Conservation (phyloP, 2,113 vertebrate genomes). For the Tragelaphus imberbis region DNA sequence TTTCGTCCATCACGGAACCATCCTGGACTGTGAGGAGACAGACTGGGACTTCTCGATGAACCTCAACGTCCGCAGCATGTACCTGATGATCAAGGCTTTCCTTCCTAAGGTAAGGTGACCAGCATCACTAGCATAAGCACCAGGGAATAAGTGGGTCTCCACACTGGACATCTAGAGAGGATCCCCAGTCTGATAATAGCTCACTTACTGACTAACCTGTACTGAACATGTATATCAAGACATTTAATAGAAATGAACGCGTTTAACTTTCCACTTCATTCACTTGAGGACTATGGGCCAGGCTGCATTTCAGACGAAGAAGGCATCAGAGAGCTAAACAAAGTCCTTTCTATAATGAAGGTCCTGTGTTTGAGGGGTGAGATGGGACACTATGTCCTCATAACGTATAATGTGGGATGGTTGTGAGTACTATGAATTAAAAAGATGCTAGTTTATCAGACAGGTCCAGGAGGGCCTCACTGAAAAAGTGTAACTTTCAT, state of each 20-base stretch:
- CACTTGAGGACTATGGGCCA: neutral
- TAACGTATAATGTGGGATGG: neutral
- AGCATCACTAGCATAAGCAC: neutral
- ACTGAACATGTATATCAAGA: neutral
- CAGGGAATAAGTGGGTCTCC: neutral
- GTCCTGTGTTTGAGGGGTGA: neutral
- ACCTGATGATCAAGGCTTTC: slow-evolving; percentile 92
- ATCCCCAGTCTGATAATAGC: neutral
- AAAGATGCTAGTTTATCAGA: neutral
- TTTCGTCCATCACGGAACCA: slow-evolving; percentile 93
- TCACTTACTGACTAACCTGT: no score
- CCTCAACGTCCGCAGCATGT: slow-evolving; percentile 94
- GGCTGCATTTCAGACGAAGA: neutral
- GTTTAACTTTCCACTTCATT: neutral
- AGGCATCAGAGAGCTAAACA: neutral
- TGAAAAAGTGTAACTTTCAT: neutral
- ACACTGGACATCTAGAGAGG: neutral
- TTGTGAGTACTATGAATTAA: neutral
- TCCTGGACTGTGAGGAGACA: slow-evolving; percentile 91
- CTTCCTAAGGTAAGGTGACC: slow-evolving; percentile 88
- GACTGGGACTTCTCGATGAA: slow-evolving; percentile 97
- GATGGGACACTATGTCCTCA: neutral
- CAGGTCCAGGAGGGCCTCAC: neutral
- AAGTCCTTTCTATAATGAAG: neutral
- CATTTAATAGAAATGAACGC: neutral